Evolutionary conservation across 2,888 invertebrate genomes (phyloP).

Genomic region (Polydrusus pterygomalis): DNA sequence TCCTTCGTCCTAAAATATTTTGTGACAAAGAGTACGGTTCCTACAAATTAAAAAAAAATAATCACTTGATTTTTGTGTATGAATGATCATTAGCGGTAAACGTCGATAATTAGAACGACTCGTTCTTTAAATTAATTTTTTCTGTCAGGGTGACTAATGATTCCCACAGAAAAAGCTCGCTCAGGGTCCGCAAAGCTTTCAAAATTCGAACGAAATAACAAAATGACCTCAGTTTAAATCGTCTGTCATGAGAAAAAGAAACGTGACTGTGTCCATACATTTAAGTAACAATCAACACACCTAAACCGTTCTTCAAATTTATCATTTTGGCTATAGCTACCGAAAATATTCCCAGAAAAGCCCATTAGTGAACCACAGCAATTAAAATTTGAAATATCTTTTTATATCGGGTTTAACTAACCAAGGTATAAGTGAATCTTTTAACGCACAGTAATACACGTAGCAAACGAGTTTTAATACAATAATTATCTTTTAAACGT

Average conservation of each 20-base stretch:
- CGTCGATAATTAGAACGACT: too few species aligned
- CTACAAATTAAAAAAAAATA: too few species aligned
- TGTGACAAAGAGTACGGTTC: too few species aligned
- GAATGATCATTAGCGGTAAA: too few species aligned
- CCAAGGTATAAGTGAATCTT: conserved; percentile 21
- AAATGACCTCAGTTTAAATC: conserved; percentile 14
- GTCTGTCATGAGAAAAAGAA: conserved; percentile 10
- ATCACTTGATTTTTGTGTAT: too few species aligned
- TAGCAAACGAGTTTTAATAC: conserved; percentile 2
- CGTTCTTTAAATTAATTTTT: too few species aligned
- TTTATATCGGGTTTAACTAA: conserved; percentile 34
- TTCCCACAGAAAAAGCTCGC: neutral
- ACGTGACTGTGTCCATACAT: conserved; percentile 21
- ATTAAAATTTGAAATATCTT: conserved; percentile 30
- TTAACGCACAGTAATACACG: conserved; percentile 3
- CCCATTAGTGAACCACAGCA: conserved; percentile 30
- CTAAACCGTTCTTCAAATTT: conserved; percentile 24
- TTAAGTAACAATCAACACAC: conserved; percentile 21
- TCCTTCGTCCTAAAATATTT: too few species aligned
- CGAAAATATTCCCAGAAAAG: conserved; percentile 40
- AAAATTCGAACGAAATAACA: neutral
- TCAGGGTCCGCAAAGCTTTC: neutral
- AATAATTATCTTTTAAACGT: conserved; percentile 21
- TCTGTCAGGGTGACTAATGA: too few species aligned
- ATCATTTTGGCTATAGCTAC: conserved; percentile 33